phyloP scores from a whole-genome alignment of 1,140 invertebrate species.

The Schlechtendalia chinensis region DNA sequence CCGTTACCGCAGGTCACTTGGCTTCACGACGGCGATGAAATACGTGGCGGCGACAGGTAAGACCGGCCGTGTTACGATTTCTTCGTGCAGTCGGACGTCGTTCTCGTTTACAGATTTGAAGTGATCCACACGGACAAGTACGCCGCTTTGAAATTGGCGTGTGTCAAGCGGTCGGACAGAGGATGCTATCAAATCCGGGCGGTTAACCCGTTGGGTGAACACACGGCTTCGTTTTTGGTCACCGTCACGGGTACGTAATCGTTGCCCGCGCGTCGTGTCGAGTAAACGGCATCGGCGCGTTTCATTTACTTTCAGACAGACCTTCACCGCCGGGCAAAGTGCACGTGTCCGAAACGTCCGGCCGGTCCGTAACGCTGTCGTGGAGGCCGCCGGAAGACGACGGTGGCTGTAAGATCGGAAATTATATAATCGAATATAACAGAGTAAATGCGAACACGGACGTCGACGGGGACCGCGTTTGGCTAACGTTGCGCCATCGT shows the following conservation, averaged over 20 bases:
- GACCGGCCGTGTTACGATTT: too few species aligned
- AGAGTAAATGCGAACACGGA: constrained; percentile 59
- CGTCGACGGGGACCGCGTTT: neutral
- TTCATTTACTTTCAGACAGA: constrained; percentile 62
- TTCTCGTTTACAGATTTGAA: constrained; percentile 60
- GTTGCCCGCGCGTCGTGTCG: too few species aligned
- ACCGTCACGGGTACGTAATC: constrained; percentile 71
- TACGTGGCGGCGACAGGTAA: constrained; percentile 55
- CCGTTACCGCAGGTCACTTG: constrained; percentile 80
- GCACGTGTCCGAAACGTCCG: constrained; percentile 70
- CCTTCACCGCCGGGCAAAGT: constrained; percentile 82
- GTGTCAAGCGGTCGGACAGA: constrained; percentile 71
- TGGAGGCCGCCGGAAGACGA: constrained; percentile 91
- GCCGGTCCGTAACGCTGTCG: constrained; percentile 76
- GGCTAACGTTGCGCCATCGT: neutral
- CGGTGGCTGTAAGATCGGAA: constrained; percentile 87
- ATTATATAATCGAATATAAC: constrained; percentile 91
- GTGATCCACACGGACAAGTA: constrained; percentile 69
- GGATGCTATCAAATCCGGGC: constrained; percentile 83
- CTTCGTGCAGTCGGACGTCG: too few species aligned
- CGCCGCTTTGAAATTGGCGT: constrained; percentile 69
- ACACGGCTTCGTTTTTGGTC: constrained; percentile 74
- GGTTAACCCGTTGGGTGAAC: constrained; percentile 78
- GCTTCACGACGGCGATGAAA: constrained; percentile 78
- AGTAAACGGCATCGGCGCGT: too few species aligned